Base-by-base conservation (phyloP, 1,140 invertebrate species). In the Hermetia illucens region DNA sequence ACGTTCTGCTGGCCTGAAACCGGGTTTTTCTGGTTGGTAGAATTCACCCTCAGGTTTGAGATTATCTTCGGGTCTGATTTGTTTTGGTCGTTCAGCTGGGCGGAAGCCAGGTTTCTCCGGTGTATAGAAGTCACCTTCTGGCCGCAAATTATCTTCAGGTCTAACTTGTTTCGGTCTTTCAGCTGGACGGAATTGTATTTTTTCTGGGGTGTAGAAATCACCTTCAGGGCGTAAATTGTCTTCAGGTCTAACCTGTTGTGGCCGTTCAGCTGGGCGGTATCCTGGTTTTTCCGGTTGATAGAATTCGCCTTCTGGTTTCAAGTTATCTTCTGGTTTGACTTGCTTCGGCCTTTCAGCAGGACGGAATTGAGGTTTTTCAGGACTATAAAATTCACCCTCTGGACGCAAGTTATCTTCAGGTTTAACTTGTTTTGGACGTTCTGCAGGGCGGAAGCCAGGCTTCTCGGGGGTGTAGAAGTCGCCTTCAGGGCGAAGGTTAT, bases 401-500 rank as follows among this genome's bases (percentile, higher is more conserved):
- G 67, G 61, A 40, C 57, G 53, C 2, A 78, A 45, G 55, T 78
- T 75, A 41, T 77, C 74, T 41, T 70, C 53, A 1, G 69, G 74
- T 43, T 63, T 67, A 39, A 61, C 70, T 21, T 68, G 68, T 30
- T 58, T 53, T 31, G 62, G 65, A 34, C 69, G 52, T 47, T 77
- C 75, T 0, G 66, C 74, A 15, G 62, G 65, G 18, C 46, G 46
- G 46, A 55, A 68, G 36, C 53, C 48, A 1, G 61, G 59, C 41
- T 65, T 63, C 22, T 68, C 63, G 1, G 64, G 68, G 13, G 47
- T 45, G 43, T 70, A 67, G 48, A 75, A 82, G 52, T 77, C 71
- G n/a, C 79, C 78, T 51, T 80, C 78, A 6, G 75, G 68, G 5
- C 55, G 53, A 1, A 82, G 47, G 42, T 70, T 53, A 35, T 69